Base-by-base conservation (phyloP, 2,113 vertebrate genomes). In the Pluvialis apricaria region DNA sequence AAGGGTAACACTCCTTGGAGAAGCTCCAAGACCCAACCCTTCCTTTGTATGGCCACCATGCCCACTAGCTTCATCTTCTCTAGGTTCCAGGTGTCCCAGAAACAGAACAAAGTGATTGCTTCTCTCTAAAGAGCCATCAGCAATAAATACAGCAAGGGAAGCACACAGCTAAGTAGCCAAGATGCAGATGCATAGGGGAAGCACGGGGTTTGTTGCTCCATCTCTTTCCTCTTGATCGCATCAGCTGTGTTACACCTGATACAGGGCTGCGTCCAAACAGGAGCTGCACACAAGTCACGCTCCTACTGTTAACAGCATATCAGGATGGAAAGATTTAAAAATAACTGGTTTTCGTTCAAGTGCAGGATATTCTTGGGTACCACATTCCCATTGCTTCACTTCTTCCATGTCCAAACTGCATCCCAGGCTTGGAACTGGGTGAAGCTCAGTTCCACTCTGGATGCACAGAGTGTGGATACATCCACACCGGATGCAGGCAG, bases 1-100 rank as follows among this genome's bases (percentile, higher is more conserved):
- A 49, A 14, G 40, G 19, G 18, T 10, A 45, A 40, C 0, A 0
- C 16, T 45, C 38, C 71, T 54, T 0, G 0, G 19, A 31, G 22
- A 62, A 72, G 25, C 25, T 54, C 58, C 8, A 11, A 84, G 54
- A 84, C 25, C 10, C 32, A 81, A 0, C 15, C 51, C 40, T 69
- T 55, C 32, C 36, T 81, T 16, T 72, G 21, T 54, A 45, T 1
- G 16, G 11, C 34, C 61, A 70, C 22, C 40, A 34, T 76, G 52
- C 40, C 51, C 36, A 71, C 7, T 9, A 61, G 38, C 40, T 66
- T 70, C 55, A 54, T 61, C 55, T 29, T 52, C 29, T 45, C 60
- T 29, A 24, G 21, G 12, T 38, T 66, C 36, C 57, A 82, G 26
- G 29, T 31, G 26, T 52, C 55, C 47, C 69, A 77, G 61, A 84